A percentile compares a stretch with the other conserved stretches of the same genome.
Evolutionary conservation across 2,888 invertebrate species (phyloP).

Genomic region (Leucozona laternaria): DNA sequence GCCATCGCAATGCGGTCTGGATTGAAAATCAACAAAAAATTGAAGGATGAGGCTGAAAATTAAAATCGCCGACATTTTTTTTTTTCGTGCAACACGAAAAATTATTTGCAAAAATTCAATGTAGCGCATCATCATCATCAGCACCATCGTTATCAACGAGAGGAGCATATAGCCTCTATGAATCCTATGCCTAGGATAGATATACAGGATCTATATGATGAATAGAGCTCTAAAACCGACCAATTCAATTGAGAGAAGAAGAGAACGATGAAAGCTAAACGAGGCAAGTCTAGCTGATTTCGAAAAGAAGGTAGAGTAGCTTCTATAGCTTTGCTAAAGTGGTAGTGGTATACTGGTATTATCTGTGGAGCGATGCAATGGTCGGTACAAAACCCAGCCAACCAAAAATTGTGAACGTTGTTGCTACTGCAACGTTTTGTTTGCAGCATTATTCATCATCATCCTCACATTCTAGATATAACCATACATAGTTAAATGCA

Average conservation of each 20-base stretch:
- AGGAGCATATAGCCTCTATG: slow-evolving; percentile 2
- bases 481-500: slow-evolving; percentile 32
- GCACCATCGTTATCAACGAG: slow-evolving; percentile 6
- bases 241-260: slow-evolving; percentile 33
- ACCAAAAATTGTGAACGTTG: slow-evolving; percentile 72
- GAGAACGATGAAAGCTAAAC: slow-evolving; percentile 54
- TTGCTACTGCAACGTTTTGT: slow-evolving; percentile 73
- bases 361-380: slow-evolving; percentile 33
- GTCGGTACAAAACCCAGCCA: slow-evolving; percentile 42
- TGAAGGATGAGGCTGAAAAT: slow-evolving; percentile 28
- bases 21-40: slow-evolving; percentile 18
- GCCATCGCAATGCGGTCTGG: slow-evolving; percentile 61
- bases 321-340: slow-evolving; percentile 5
- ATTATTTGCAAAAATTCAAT: slow-evolving; percentile 45
- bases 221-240: slow-evolving; percentile 29
- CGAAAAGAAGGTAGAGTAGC: slow-evolving; percentile 6
- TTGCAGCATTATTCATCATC: slow-evolving; percentile 64
- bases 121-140: slow-evolving; percentile 37
- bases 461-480: slow-evolving; percentile 7
- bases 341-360: slow-evolving; percentile 41
- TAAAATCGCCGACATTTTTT: slow-evolving; percentile 41
- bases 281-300: slow-evolving; percentile 55
- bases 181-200: slow-evolving; percentile 11
- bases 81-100: slow-evolving; percentile 31
- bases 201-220: not conserved